Evolutionary conservation across 2,113 vertebrate species (phyloP), one percentile per base, ranked within the genome.

Genomic region (Hassar affinis): DNA sequence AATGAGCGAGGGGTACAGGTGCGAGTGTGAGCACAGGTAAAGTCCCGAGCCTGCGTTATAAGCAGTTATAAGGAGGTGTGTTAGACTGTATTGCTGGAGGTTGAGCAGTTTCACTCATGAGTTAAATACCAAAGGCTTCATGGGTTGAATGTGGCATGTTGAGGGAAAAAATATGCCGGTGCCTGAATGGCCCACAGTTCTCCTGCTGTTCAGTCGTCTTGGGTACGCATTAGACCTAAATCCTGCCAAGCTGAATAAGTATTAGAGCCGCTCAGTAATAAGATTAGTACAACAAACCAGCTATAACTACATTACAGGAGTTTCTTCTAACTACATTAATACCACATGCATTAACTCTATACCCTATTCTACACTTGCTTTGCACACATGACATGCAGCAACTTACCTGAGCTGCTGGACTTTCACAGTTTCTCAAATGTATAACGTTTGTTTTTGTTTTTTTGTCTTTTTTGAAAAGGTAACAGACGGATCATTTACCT

Each of bases 401-500:
- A 47, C n/a, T 10, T 18, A 30, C 1, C 30, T 66, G 62, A 27
- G n/a, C 12, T 51, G 10, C 12, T 10, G 12, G 45, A 10, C 2
- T 51, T 51, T 12, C 10, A 51, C 49, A 51, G 49, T 51, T 51
- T 45, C 68, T 71, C 38, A 14, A 14, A 14, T 14, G 66, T 68
- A 17, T 38, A 68, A 35, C 15, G 17, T 10, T 51, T 69, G 5
- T 69, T 66, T 68, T 17, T 62, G n/a, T n/a, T n/a, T n/a, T n/a
- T n/a, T n/a, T n/a, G n/a, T n/a, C n/a, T n/a, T n/a, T n/a, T n/a
- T 35, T 35, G 38, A 42, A 71, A 45, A n/a, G 5, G 42, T 47
- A 25, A n/a, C 14, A 11, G 38, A 66, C 11, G 14, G 22, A 42
- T 30, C 10, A 71, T 49, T 85, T 89, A 88, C 86, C 89, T 86